phyloP scores from a whole-genome alignment of 2,797 vertebrate species.

The Chaenodraco wilsoni region DNA sequence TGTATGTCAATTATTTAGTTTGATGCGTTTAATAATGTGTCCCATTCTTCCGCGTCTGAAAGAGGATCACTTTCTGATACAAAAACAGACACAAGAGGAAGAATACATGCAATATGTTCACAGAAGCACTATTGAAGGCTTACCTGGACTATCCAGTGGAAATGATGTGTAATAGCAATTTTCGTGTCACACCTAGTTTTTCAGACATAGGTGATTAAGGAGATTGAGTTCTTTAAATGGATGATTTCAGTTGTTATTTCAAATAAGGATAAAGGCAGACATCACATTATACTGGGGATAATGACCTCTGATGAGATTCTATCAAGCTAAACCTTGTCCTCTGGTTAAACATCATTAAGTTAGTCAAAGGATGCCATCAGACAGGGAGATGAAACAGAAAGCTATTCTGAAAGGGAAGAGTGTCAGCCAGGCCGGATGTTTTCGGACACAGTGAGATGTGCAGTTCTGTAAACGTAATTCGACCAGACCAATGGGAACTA shows the following conservation, averaged over 20 bases:
- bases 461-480: slow-evolving; percentile 30
- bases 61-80: slow-evolving; percentile 26
- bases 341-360: slow-evolving; percentile 33
- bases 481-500: slow-evolving; percentile 29
- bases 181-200: slow-evolving; percentile 9
- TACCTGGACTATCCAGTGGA: slow-evolving; percentile 19
- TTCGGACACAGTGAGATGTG: slow-evolving; percentile 24
- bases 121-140: slow-evolving; percentile 7
- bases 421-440: slow-evolving; percentile 23
- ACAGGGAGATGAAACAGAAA: slow-evolving; percentile 24
- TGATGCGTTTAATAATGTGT: slow-evolving; percentile 60
- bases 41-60: slow-evolving; percentile 27
- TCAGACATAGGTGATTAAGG: slow-evolving; percentile 10
- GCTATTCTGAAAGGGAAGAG: slow-evolving; percentile 18
- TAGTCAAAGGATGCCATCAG: slow-evolving; percentile 8
- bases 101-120: background rate
- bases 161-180: slow-evolving; percentile 18
- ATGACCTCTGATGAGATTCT: slow-evolving; percentile 33
- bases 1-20: slow-evolving; percentile 63
- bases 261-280: slow-evolving; percentile 41
- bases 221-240: slow-evolving; percentile 12
- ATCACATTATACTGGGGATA: slow-evolving; percentile 32
- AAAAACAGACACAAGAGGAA: background rate
- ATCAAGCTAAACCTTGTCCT: slow-evolving; percentile 19
- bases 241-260: slow-evolving; percentile 46